Percentiles rank a stretch among this genome's conserved stretches.
Conservation (phyloP, 2,888 invertebrate genomes). For the Empis livida region DNA sequence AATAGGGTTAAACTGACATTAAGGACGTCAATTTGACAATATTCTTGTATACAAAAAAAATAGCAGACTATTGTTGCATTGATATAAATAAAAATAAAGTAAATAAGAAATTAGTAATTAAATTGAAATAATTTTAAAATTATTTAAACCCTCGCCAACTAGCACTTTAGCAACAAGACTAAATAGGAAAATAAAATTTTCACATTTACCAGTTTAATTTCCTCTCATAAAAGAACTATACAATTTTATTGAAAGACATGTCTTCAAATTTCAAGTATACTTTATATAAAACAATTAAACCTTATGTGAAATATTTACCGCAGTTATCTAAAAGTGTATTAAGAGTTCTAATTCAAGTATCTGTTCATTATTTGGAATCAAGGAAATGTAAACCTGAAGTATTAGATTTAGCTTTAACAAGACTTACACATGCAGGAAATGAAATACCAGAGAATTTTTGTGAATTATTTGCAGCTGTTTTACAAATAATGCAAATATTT, state of each 20-base stretch:
- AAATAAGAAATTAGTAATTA: too few relatives aligned
- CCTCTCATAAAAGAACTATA: too few relatives aligned
- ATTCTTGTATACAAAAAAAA: too few relatives aligned
- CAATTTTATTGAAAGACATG: constrained; percentile 16
- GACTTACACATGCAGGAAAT: constrained; percentile 31
- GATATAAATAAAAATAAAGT: too few relatives aligned
- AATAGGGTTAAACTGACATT: too few relatives aligned
- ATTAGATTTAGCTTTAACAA: constrained; percentile 31
- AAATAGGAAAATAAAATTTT: too few relatives aligned
- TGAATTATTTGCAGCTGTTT: constrained; percentile 39
- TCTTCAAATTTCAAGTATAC: constrained; percentile 29
- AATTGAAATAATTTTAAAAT: too few relatives aligned
- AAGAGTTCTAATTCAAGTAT: constrained; percentile 35
- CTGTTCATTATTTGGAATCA: constrained; percentile 34
- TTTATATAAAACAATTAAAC: constrained; percentile 26
- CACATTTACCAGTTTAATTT: too few relatives aligned
- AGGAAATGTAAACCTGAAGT: constrained; percentile 32
- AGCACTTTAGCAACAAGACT: too few relatives aligned
- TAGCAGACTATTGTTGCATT: too few relatives aligned
- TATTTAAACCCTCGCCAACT: too few relatives aligned
- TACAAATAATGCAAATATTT: constrained; percentile 38
- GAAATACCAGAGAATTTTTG: constrained; percentile 37
- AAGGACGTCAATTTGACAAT: too few relatives aligned
- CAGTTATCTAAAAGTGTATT: constrained; percentile 24
- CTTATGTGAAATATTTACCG: constrained; percentile 28